These are phyloP conservation scores for Antennarius striatus DNA, from an alignment of 2,113 vertebrate genomes.

Conservation along the genomic window DNA sequence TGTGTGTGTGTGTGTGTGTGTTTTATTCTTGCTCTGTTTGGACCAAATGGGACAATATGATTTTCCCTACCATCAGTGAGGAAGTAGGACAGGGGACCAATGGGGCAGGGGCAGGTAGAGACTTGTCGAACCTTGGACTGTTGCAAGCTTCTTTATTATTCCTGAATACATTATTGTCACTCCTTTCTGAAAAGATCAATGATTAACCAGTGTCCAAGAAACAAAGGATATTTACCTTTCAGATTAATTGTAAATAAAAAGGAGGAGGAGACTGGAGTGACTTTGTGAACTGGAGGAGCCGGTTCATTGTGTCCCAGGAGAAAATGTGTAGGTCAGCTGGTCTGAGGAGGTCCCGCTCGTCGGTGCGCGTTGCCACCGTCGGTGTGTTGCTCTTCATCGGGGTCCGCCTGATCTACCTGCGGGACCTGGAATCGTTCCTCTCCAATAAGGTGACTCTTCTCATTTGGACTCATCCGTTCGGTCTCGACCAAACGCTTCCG, in stretches of 20 bases:
- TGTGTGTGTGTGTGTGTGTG: background rate
- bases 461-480: conserved; percentile 88
- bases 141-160: too few relatives aligned
- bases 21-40: conserved; percentile 2
- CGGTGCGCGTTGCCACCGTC: background rate
- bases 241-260: too few relatives aligned
- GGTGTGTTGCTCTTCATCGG: conserved; percentile 38
- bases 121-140: too few relatives aligned
- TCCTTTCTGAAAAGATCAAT: too few relatives aligned
- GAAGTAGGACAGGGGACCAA: background rate
- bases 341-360: conserved; percentile 7
- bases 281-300: background rate
- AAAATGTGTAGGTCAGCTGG: background rate
- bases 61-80: rapidly evolving
- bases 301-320: background rate
- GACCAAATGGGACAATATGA: background rate
- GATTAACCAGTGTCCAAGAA: too few relatives aligned
- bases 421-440: background rate
- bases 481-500: conserved; percentile 9
- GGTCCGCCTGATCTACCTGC: conserved; percentile 37
- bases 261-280: too few relatives aligned
- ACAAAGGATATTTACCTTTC: too few relatives aligned
- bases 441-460: conserved; percentile 73
- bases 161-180: too few relatives aligned
- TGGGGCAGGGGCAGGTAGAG: too few relatives aligned